Base-by-base conservation (phyloP, 2,888 invertebrate genomes). In the Pristionchus mayeri region DNA sequence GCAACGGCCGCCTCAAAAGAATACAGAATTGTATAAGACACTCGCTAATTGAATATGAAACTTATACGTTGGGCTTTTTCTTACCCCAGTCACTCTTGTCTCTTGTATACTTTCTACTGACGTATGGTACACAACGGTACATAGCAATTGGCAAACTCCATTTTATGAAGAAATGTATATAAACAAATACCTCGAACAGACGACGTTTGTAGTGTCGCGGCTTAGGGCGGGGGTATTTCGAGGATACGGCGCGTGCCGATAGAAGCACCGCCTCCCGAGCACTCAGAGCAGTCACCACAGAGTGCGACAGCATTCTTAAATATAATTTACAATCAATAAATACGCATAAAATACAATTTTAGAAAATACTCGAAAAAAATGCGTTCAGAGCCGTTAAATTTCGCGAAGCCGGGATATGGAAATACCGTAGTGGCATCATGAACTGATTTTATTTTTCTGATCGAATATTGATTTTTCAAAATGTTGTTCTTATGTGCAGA, bases 211-310 rank as follows among this genome's bases (percentile, higher is more conserved):
- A 92, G 21, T 88, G 87, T 57, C 92, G 86, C 27, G 92, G 92
- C 54, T 89, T 90, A 24, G 91, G 91, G 11, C 87, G 67, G 2
- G 89, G 88, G 85, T 91, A 91, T 80, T 91, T 91, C 3, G 91
- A 90, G 1, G 91, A 91, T 4, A 91, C 91, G 75, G 87, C 71
- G 0, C 90, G 87, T 13, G 85, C 84, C 50, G 87, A 86, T 11
- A 85, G 57, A 30, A 81, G 63, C 50, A 57, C 84, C 80, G 57
- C 80, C 57, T 80, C 80, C 3, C 57, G 52, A 37, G 50, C 80
- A 11, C 30, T 30, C 21, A 57, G 57, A n/a, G 54, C 40, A 2
- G 80, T 30, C 24, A 80, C 54, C 44, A 30, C 54, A 11, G 80
- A 80, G 80, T 80, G 80, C 34, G 80, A 37, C 6, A 80, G 80